Conservation (phyloP, 53 echinoderm and acorn worm species). For the Stichopus horrens region DNA sequence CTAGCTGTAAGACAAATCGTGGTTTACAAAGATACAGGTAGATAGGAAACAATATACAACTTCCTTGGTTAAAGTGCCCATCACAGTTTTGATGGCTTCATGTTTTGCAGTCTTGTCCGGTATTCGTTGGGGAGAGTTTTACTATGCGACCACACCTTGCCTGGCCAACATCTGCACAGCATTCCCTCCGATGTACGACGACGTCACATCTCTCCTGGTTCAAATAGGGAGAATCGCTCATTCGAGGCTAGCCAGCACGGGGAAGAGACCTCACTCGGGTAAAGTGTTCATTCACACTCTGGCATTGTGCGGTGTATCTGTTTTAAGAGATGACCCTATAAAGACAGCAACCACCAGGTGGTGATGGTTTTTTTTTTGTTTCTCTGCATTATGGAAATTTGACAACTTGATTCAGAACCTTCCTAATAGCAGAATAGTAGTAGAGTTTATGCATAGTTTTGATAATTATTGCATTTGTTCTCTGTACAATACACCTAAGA, state of each 20-base stretch:
- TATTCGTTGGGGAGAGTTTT: slow-evolving; percentile 80
- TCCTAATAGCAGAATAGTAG: too few relatives aligned
- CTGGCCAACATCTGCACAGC: slow-evolving; percentile 86
- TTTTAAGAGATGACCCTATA: too few relatives aligned
- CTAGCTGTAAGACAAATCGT: too few relatives aligned
- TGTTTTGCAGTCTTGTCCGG: slow-evolving; percentile 69
- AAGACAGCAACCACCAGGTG: too few relatives aligned
- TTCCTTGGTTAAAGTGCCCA: too few relatives aligned
- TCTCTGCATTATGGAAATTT: neutral
- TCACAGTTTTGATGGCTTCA: too few relatives aligned
- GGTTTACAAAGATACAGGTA: too few relatives aligned
- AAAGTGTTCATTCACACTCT: neutral
- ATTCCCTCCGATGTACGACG: slow-evolving; percentile 96
- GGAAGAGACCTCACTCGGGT: slow-evolving; percentile 58
- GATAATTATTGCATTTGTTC: too few relatives aligned
- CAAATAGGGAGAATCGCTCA: slow-evolving; percentile 83
- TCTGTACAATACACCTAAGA: too few relatives aligned
- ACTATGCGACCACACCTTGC: slow-evolving; percentile 81
- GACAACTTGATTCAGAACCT: neutral
- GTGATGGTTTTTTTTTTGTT: neutral
- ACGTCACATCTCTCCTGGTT: slow-evolving; percentile 80
- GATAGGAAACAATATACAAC: too few relatives aligned
- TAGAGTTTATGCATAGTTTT: too few relatives aligned
- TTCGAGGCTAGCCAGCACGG: slow-evolving; percentile 69
- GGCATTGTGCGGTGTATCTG: neutral